Conservation (phyloP, 2,888 invertebrate species). For the Octodonta nipae region DNA sequence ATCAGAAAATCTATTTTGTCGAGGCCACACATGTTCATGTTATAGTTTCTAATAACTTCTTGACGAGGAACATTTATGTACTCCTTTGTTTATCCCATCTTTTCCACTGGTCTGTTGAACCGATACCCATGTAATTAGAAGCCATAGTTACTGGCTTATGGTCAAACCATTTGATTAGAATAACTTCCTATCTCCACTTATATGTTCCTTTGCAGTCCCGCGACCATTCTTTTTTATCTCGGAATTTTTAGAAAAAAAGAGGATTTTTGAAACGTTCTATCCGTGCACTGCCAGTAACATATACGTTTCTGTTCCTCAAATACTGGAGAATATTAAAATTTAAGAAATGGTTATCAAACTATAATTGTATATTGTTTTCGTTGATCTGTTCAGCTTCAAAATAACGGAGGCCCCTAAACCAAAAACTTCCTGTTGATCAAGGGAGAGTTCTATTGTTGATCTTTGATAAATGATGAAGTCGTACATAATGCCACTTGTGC, state of each 20-base stretch:
- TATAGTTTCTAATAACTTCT: not conserved
- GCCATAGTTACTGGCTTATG: too few relatives aligned
- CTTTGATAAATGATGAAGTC: slow-evolving; percentile 7
- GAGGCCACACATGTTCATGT: too few relatives aligned
- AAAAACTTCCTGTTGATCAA: too few relatives aligned
- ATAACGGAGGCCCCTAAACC: slow-evolving; percentile 2
- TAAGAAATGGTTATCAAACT: too few relatives aligned
- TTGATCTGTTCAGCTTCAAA: slow-evolving; percentile 3
- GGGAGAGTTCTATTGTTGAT: slow-evolving; percentile 6
- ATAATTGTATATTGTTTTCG: slow-evolving; percentile 5
- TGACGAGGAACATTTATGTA: slow-evolving; percentile 1
- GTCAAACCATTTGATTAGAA: slow-evolving; percentile 9
- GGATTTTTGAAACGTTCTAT: slow-evolving; percentile 14
- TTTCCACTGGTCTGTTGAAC: slow-evolving; percentile 3
- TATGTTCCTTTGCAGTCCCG: slow-evolving; percentile 13
- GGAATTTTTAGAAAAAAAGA: slow-evolving; percentile 12
- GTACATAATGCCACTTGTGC: slow-evolving; percentile 4
- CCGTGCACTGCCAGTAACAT: slow-evolving; percentile 10
- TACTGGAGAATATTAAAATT: not conserved
- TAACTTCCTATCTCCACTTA: slow-evolving; percentile 11
- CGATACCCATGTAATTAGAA: slow-evolving; percentile 1
- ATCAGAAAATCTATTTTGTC: too few relatives aligned
- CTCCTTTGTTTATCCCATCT: slow-evolving; percentile 7
- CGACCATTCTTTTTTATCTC: slow-evolving; percentile 11
- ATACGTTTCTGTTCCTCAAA: slow-evolving; percentile 1